These are phyloP conservation scores for Dugesia japonica DNA, from an alignment of 2,888 invertebrate genomes.

Conservation along the genomic window DNA sequence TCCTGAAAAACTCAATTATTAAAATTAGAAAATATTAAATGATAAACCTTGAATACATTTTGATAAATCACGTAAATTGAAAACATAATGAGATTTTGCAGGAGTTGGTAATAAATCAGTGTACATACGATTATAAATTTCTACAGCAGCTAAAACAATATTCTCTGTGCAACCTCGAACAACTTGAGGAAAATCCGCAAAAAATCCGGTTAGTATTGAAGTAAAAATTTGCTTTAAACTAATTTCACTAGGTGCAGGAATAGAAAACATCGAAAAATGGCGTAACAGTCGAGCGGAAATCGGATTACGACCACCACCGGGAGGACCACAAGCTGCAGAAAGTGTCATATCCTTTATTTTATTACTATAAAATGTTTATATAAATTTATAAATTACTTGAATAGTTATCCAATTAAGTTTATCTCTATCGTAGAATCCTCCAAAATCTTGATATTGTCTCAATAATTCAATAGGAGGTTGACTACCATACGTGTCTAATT, in stretches of 20 bases:
- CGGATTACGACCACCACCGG: slow-evolving; percentile 48
- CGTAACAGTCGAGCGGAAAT: slow-evolving; percentile 46
- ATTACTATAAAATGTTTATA: not conserved
- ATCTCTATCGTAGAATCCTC: slow-evolving; percentile 69
- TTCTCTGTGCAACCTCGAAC: slow-evolving; percentile 43
- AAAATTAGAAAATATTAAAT: not conserved
- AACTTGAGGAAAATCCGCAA: slow-evolving; percentile 59
- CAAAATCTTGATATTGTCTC: slow-evolving; percentile 63
- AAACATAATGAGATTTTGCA: slow-evolving; percentile 49
- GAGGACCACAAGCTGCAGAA: slow-evolving; percentile 48
- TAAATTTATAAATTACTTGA: slow-evolving; percentile 42
- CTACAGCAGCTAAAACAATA: slow-evolving; percentile 46
- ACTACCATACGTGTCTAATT: slow-evolving; percentile 48
- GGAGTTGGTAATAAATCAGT: slow-evolving; percentile 48
- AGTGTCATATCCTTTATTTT: slow-evolving; percentile 56
- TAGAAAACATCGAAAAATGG: slow-evolving; percentile 46
- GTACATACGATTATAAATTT: slow-evolving; percentile 48
- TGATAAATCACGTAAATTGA: slow-evolving; percentile 58
- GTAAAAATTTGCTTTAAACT: slow-evolving; percentile 48
- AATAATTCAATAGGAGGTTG: slow-evolving; percentile 49
- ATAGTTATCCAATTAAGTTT: slow-evolving; percentile 74
- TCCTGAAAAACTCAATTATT: slow-evolving; percentile 38
- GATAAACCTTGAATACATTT: slow-evolving; percentile 65
- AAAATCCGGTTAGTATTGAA: slow-evolving; percentile 54
- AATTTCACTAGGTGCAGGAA: slow-evolving; percentile 48